phyloP scores from a whole-genome alignment of 2,888 invertebrate genomes.

The Calliphora vomitoria region DNA sequence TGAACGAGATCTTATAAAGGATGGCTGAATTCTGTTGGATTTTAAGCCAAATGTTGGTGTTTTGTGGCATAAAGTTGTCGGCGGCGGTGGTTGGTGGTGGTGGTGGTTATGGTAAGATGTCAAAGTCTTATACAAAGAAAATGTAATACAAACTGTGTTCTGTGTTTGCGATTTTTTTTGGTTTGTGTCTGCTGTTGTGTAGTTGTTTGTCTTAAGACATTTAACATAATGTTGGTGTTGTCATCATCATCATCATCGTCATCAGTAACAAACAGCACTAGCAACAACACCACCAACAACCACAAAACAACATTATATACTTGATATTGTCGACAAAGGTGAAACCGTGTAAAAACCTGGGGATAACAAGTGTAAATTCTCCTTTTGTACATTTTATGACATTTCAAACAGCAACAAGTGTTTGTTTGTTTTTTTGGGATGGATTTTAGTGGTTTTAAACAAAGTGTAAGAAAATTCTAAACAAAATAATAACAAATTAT shows the following conservation, averaged over 20 bases:
- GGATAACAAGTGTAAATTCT: slow-evolving; percentile 66
- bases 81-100: slow-evolving; percentile 60
- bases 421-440: neutral
- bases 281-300: slow-evolving; percentile 39
- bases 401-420: slow-evolving; percentile 50
- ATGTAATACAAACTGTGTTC: slow-evolving; percentile 49
- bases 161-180: neutral
- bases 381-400: slow-evolving; percentile 34
- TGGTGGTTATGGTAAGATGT: slow-evolving; percentile 68
- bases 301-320: slow-evolving; percentile 36
- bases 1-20: slow-evolving; percentile 58
- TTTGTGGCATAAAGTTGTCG: slow-evolving; percentile 26
- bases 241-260: slow-evolving; percentile 44
- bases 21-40: slow-evolving; percentile 25
- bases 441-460: too few species aligned
- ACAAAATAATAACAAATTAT: neutral
- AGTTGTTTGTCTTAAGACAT: slow-evolving; percentile 68
- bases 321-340: slow-evolving; percentile 53
- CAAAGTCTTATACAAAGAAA: slow-evolving; percentile 61
- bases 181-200: slow-evolving; percentile 30
- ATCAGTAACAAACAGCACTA: slow-evolving; percentile 21
- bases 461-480: neutral
- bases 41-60: slow-evolving; percentile 6
- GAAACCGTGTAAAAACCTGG: slow-evolving; percentile 38
- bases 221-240: slow-evolving; percentile 68